Percentiles rank a stretch among this genome's conserved stretches.
These are phyloP conservation scores for Plectus sambesii DNA, from an alignment of 1,140 invertebrate genomes.

Conservation along the genomic window DNA sequence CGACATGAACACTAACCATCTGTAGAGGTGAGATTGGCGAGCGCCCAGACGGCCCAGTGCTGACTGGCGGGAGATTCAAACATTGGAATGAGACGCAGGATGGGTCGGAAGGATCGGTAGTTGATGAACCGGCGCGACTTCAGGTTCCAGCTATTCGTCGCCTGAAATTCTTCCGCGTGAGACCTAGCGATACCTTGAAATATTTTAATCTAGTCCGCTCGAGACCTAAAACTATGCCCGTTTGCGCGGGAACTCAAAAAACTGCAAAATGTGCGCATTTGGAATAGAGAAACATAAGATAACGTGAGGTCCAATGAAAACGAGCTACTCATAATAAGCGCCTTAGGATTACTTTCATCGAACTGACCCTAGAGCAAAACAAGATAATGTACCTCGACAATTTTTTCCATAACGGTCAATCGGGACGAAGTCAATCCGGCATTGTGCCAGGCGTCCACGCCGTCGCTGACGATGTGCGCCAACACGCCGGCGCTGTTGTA, in stretches of 20 bases:
- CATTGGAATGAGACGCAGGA: slow-evolving; percentile 32
- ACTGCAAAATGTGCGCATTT: too few relatives aligned
- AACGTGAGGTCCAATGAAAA: slow-evolving; percentile 5
- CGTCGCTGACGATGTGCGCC: slow-evolving; percentile 85
- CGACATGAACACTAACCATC: slow-evolving; percentile 16
- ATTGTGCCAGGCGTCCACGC: slow-evolving; percentile 67
- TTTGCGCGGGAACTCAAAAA: too few relatives aligned
- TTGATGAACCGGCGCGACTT: slow-evolving; percentile 81
- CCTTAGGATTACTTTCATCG: too few relatives aligned
- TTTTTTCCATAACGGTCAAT: slow-evolving; percentile 61
- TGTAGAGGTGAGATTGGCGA: slow-evolving; percentile 73
- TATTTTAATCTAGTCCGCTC: too few relatives aligned
- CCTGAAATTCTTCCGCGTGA: slow-evolving; percentile 49
- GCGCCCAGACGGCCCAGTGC: slow-evolving; percentile 61
- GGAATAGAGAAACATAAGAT: not conserved
- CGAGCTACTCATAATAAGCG: slow-evolving; percentile 1
- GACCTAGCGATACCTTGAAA: too few relatives aligned
- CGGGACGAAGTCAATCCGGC: slow-evolving; percentile 57
- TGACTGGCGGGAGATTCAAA: slow-evolving; percentile 35
- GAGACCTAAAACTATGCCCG: too few relatives aligned
- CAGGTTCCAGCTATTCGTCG: slow-evolving; percentile 77
- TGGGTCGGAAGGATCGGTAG: slow-evolving; percentile 58
- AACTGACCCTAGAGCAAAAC: too few relatives aligned
- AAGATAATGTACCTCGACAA: slow-evolving; percentile 58
- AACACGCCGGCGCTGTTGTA: slow-evolving; percentile 93